Base-by-base conservation (phyloP, 1,140 invertebrate species). In the Drosophila dunni region DNA sequence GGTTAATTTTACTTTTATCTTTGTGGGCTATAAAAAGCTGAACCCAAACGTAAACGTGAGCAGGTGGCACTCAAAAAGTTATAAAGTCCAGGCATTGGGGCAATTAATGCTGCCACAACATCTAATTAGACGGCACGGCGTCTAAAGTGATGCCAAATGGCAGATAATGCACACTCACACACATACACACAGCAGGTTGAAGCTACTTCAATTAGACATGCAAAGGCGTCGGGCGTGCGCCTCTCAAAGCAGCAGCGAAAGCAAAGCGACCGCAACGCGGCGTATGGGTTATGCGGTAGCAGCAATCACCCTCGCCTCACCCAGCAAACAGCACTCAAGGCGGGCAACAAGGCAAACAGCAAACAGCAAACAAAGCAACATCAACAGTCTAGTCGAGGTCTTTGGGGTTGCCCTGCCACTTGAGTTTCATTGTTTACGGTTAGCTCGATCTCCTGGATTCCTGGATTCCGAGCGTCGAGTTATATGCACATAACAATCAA, bases 21-120 rank as follows among this genome's bases (percentile, higher is more conserved):
- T 50, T 17, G 48, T 42, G 42, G 54, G 64, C 75, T 69, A 81
- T 81, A 85, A 75, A 75, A 84, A 79, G 64, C 50, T 10, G 6
- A 29, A 29, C 24, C 3, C 5, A 29, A 6, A 4, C 24, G 24
- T 29, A 29, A 29, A 29, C 1, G 24, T 29, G 24, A 29, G 44
- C 50, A 69, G 62, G 40, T 65, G 53, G 42, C 54, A 71, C 78
- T 76, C 53, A 64, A 60, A 76, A 85, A 79, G 78, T 83, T 88
- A 90, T 90, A 90, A 90, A 90, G 81, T 83, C 75, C 75, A 48
- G 67, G 69, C 54, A 53, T 24, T 70, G 69, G 51, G 40, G 48
- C 88, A 86, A 90, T 83, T 86, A 86, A 89, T 82, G 83, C 72
- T 76, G 71, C 76, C 83, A 68, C 83, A 88, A 70, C 54, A 73